Evolutionary conservation across 2,888 invertebrate genomes (phyloP), one percentile per base, ranked within the genome.

Genomic region (Bellardia pandia): DNA sequence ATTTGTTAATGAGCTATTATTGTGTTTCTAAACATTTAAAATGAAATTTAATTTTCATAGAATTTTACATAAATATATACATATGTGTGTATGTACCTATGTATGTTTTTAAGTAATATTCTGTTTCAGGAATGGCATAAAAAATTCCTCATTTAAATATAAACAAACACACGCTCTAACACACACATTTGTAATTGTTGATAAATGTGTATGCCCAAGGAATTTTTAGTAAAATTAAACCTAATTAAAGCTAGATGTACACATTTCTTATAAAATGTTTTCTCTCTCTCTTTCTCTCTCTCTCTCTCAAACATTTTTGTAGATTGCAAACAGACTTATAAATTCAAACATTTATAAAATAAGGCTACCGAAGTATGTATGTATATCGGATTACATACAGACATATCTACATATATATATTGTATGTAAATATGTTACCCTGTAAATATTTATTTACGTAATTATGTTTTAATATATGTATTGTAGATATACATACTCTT

Each of bases 351-450:
- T 13, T 8, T 40, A 42, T 42, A 11, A 9, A 45, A 3, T 11
- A 45, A 11, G 13, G 45, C 13, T 8, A 69, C 51, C 33, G 56
- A 56, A 56, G 9, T 51, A 51, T 4, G 3, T 14, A n/a, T 14
- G 5, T n/a, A 51, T 51, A n/a, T 51, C 2, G 5, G 13, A 13
- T 51, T 51, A 14, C 13, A 51, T 51, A 51, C 48, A 48, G 14
- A 16, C 51, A 40, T 51, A 37, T 42, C 9, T 45, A 80, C 56
- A 23, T 72, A n/a, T n/a, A n/a, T n/a, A n/a, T n/a, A n/a, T n/a
- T n/a, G n/a, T n/a, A 40, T 51, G 5, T 40, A 68, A 11, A 14
- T 72, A 40, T 51, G 8, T 51, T 58, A 14, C 45, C 51, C 62
- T 33, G 14, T 11, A 71, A 8, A 2, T 48, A 48, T 14, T n/a